Base-by-base conservation (phyloP, 2,797 vertebrate genomes). In the Trachurus trachurus region DNA sequence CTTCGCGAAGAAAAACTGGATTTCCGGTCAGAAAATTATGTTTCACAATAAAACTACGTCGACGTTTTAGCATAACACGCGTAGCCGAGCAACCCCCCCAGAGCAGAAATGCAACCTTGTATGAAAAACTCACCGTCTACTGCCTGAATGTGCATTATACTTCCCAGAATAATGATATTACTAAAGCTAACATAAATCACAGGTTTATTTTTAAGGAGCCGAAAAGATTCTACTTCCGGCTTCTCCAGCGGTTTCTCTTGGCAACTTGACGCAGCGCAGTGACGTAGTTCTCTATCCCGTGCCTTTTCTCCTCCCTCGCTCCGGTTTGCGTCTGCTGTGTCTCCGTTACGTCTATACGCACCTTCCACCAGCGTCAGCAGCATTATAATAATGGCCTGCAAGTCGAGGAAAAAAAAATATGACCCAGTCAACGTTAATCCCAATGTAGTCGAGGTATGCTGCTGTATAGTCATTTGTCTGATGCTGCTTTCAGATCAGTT, bases 291-390 rank as follows among this genome's bases (percentile, higher is more conserved):
- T 66, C 3, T 84, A 79, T 92, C 92, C 72, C 92, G 84, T 85
- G 84, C 65, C 88, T 71, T 86, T 58, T 66, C 94, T 89, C 93
- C 94, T 87, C 94, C 93, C 93, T 87, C 89, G 89, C 85, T 59
- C 65, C 86, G 64, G 63, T 78, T 89, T 94, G 91, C 94, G 94
- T 94, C 90, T 81, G 69, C 82, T 89, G 84, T 91, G 87, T 91
- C 93, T 94, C 93, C 90, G 93, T 95, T 95, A 95, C 95, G 94
- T 95, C 90, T 71, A 76, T 56, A 79, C 84, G 85, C 90, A 65
- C 68, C 87, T 72, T 86, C 83, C 76, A 87, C 85, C 4, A 56
- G 84, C 94, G 95, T 95, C 94, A 94, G 88, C 91, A 54, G 89
- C 71, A 81, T 92, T 84, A 87, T 83, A 92, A 91, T 53, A 49